phyloP scores from a whole-genome alignment of 2,797 vertebrate species.

The Ceyx erithaca region DNA sequence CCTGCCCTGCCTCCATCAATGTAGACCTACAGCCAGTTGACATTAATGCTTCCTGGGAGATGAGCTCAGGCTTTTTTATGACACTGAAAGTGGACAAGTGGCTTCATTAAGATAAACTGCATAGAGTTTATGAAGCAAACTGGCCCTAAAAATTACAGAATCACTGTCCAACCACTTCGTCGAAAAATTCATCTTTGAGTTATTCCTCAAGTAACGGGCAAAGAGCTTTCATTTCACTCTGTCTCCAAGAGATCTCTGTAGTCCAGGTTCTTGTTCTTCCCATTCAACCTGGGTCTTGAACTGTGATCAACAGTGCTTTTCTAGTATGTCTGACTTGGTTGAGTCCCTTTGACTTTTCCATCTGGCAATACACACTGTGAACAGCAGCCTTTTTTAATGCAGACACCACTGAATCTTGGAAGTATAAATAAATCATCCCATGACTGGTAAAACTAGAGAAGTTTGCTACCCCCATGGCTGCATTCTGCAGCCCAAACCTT shows the following conservation, averaged over 20 bases:
- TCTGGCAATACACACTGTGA: not conserved
- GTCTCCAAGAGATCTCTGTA: not conserved
- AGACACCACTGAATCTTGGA: not conserved
- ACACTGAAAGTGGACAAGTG: not conserved
- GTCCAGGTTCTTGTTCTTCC: not conserved
- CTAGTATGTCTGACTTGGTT: not conserved
- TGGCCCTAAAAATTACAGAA: not conserved
- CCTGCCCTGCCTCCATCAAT: not conserved
- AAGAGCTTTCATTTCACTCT: not conserved
- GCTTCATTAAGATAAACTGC: not conserved
- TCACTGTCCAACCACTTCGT: not conserved
- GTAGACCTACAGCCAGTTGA: not conserved
- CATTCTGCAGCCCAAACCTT: not conserved
- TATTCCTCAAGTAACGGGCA: not conserved
- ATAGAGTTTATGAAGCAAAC: not conserved
- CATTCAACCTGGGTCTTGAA: not conserved
- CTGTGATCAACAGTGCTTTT: not conserved
- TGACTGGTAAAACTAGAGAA: not conserved
- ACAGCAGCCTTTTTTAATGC: not conserved
- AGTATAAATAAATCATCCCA: not conserved
- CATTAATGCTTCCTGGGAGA: not conserved
- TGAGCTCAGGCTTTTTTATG: not conserved
- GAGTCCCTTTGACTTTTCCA: not conserved
- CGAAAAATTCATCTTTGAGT: not conserved
- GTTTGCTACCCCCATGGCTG: not conserved